phyloP scores from a whole-genome alignment of 2,888 invertebrate species.

The Cyaniris semiargus region DNA sequence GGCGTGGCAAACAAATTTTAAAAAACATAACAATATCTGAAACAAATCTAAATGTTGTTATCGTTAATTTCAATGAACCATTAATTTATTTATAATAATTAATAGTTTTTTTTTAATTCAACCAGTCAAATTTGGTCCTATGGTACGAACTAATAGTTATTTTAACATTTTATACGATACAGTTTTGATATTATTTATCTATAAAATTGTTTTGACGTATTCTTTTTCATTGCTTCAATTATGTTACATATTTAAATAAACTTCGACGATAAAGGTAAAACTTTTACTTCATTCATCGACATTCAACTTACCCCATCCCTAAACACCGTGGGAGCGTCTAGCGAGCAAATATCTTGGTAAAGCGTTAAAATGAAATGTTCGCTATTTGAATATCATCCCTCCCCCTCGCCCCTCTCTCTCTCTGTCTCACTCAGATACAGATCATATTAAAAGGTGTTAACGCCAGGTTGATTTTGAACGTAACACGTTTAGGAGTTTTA shows the following conservation, averaged over 20 bases:
- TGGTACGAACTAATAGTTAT: neutral
- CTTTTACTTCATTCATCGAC: slow-evolving; percentile 30
- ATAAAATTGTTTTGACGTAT: neutral
- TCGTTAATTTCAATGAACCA: neutral
- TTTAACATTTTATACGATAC: neutral
- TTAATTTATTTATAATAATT: neutral
- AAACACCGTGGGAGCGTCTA: slow-evolving; percentile 71
- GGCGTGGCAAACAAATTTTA: neutral
- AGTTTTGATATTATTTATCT: neutral
- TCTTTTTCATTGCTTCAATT: neutral
- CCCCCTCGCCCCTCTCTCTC: slow-evolving; percentile 40
- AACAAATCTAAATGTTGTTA: neutral
- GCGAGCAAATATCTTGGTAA: slow-evolving; percentile 76
- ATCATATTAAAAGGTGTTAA: slow-evolving; percentile 34
- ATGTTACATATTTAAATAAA: neutral
- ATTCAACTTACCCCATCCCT: slow-evolving; percentile 46
- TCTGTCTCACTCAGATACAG: neutral
- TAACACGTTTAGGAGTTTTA: neutral
- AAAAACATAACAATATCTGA: neutral
- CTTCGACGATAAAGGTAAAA: neutral
- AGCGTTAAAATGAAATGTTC: slow-evolving; percentile 81
- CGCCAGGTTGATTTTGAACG: slow-evolving; percentile 22
- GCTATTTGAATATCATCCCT: slow-evolving; percentile 76
- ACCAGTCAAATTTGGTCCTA: too few relatives aligned
- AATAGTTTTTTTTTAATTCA: too few relatives aligned